These are phyloP conservation scores for Teinopalpus imperialis DNA, from an alignment of 2,888 invertebrate species.

Conservation along the genomic window DNA sequence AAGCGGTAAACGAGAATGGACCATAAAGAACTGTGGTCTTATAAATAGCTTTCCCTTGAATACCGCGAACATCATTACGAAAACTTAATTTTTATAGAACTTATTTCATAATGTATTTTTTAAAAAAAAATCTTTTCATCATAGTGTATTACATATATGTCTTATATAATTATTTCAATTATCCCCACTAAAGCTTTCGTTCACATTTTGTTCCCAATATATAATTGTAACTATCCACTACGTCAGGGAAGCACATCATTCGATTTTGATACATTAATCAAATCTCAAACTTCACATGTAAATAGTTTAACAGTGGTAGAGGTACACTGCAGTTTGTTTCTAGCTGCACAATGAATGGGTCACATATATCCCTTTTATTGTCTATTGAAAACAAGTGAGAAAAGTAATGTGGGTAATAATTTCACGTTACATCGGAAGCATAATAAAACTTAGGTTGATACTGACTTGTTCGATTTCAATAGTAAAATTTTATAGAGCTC, in stretches of 20 bases:
- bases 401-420: conserved; percentile 20
- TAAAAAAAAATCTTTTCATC: neutral
- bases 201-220: too few species aligned
- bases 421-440: conserved; percentile 13
- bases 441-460: conserved; percentile 19
- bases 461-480: conserved; percentile 50
- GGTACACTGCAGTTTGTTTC: too few species aligned
- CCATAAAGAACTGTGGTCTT: conserved; percentile 40
- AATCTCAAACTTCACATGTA: too few species aligned
- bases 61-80: conserved; percentile 36
- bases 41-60: conserved; percentile 37
- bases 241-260: too few species aligned
- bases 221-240: too few species aligned
- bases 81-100: conserved; percentile 37
- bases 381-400: conserved; percentile 40
- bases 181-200: too few species aligned
- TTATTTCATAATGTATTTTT: conserved; percentile 42
- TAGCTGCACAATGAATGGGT: too few species aligned
- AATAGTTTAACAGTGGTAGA: too few species aligned
- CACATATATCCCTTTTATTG: too few species aligned
- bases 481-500: conserved; percentile 65
- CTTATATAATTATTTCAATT: too few species aligned
- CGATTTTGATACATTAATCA: too few species aligned
- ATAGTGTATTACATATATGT: too few species aligned
- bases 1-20: conserved; percentile 36